A percentile compares a stretch with the other conserved stretches of the same genome.
Conservation (phyloP, 2,888 invertebrate genomes). For the Thecophora atra region DNA sequence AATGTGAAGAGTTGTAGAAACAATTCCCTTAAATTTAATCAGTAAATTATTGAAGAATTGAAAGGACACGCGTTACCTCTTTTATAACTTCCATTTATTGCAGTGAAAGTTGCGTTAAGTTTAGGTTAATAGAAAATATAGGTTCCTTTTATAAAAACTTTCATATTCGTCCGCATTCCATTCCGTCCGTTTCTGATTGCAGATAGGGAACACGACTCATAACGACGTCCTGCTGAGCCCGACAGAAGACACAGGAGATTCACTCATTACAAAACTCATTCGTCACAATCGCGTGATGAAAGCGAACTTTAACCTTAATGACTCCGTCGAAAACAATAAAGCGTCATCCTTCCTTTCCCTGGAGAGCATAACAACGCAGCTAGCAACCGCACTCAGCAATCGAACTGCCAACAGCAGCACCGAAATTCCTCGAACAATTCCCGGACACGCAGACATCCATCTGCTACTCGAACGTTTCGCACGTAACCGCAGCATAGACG, state of each 20-base stretch:
- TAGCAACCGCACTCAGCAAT: background rate
- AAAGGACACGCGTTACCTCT: no score
- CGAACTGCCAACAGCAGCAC: background rate
- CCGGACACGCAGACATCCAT: conserved; percentile 45
- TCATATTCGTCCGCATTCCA: no score
- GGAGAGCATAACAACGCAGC: background rate
- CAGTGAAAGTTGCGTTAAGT: no score
- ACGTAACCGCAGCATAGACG: conserved; percentile 77
- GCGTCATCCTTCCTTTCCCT: background rate
- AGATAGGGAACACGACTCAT: conserved; percentile 55
- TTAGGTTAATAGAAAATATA: no score
- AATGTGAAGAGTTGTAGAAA: no score
- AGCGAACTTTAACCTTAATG: background rate
- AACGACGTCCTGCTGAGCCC: conserved; percentile 43
- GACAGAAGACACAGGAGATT: conserved; percentile 42
- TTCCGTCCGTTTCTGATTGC: conserved; percentile 27
- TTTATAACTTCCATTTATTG: no score
- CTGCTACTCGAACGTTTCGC: conserved; percentile 69
- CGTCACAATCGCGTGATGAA: background rate
- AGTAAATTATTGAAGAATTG: no score
- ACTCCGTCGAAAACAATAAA: background rate
- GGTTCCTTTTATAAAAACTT: no score
- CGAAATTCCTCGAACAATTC: background rate
- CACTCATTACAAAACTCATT: conserved; percentile 37
- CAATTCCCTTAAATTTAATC: no score